Conservation (phyloP, 2,888 invertebrate genomes). For the Drosophila recens region DNA sequence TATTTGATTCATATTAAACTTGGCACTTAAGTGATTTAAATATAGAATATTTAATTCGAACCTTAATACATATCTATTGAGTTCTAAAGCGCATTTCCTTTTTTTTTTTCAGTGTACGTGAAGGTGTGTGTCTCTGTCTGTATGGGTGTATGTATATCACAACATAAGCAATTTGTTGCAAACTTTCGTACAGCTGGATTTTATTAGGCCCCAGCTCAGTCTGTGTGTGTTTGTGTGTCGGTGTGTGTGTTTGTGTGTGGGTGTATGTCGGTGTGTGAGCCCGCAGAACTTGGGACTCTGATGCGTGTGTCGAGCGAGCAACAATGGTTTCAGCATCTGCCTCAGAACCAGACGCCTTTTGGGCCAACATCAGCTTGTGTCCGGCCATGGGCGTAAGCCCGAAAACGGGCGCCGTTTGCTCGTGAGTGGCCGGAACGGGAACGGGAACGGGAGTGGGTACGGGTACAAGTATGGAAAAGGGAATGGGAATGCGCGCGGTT, state of each 20-base stretch:
- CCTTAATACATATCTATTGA: no score
- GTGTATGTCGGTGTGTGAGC: slow-evolving; percentile 28
- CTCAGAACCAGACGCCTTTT: slow-evolving; percentile 7
- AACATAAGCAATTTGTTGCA: slow-evolving; percentile 80
- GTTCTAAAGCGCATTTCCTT: background rate
- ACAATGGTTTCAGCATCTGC: slow-evolving; percentile 40
- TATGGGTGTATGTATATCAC: slow-evolving; percentile 58
- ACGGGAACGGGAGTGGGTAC: background rate
- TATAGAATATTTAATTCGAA: no score
- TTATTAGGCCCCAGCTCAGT: slow-evolving; percentile 57
- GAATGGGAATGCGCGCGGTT: slow-evolving; percentile 24
- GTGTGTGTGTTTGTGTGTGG: background rate
- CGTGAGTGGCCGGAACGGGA: slow-evolving; percentile 11
- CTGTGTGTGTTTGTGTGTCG: slow-evolving; percentile 3
- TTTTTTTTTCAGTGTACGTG: slow-evolving; percentile 3
- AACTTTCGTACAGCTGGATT: slow-evolving; percentile 71
- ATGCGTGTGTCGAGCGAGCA: slow-evolving; percentile 51
- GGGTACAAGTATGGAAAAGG: background rate
- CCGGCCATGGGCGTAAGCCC: slow-evolving; percentile 17
- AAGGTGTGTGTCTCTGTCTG: slow-evolving; percentile 26
- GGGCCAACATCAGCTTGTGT: slow-evolving; percentile 40
- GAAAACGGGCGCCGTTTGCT: slow-evolving; percentile 30
- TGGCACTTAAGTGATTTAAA: no score
- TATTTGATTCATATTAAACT: no score
- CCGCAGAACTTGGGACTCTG: slow-evolving; percentile 51